A percentile compares a stretch with the other conserved stretches of the same genome.
phyloP scores from a whole-genome alignment of 2,797 vertebrate genomes.

The Mionectes olivaceus region DNA sequence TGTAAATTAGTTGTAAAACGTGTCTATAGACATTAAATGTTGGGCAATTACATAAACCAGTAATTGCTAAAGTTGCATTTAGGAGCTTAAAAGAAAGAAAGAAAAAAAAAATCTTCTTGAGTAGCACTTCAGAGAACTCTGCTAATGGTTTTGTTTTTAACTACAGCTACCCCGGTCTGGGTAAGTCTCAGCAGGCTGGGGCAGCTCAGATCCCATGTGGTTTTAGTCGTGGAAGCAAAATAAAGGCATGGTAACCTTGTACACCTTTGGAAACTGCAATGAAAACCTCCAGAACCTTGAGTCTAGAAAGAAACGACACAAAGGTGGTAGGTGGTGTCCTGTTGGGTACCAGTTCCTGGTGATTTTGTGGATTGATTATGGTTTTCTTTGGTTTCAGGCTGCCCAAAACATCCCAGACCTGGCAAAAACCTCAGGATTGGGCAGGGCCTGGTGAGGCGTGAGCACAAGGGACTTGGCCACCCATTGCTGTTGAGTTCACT shows the following conservation, averaged over 20 bases:
- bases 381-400: background rate
- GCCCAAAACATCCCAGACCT: background rate
- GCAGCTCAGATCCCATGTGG: background rate
- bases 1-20: slow-evolving; percentile 77
- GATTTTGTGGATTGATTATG: background rate
- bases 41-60: slow-evolving; percentile 73
- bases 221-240: background rate
- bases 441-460: background rate
- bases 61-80: slow-evolving; percentile 75
- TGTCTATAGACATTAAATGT: slow-evolving; percentile 76
- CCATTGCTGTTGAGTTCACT: background rate
- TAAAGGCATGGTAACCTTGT: background rate
- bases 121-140: background rate
- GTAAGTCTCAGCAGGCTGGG: background rate
- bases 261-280: background rate
- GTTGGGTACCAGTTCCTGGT: background rate
- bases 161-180: background rate
- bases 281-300: background rate
- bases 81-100: slow-evolving; percentile 46
- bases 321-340: background rate
- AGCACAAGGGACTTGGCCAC: background rate
- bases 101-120: slow-evolving; percentile 32
- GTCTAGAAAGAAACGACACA: background rate
- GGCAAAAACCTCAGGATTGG: background rate
- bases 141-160: slow-evolving; percentile 56